phyloP scores from a whole-genome alignment of 2,888 invertebrate species.

The Mimas tiliae region DNA sequence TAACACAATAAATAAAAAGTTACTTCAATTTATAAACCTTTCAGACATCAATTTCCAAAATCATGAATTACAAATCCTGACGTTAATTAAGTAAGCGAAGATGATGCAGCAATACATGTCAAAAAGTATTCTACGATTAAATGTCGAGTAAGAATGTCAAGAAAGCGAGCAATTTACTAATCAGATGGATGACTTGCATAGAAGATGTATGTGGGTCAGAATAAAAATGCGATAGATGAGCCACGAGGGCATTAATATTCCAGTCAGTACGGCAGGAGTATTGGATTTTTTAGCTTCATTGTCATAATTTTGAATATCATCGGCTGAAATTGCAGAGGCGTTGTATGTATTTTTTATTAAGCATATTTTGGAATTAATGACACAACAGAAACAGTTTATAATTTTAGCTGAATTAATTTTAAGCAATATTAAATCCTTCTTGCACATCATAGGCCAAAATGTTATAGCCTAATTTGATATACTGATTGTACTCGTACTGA shows the following conservation, averaged over 20 bases:
- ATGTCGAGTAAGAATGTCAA: constrained; percentile 31
- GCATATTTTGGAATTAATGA: neutral
- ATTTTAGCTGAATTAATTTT: neutral
- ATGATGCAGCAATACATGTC: constrained; percentile 30
- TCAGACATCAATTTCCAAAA: neutral
- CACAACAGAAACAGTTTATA: neutral
- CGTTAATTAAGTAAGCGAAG: constrained; percentile 17
- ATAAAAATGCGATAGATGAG: neutral
- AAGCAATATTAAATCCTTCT: neutral
- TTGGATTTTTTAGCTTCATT: constrained; percentile 7
- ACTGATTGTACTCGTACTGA: too few relatives aligned
- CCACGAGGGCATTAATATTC: neutral
- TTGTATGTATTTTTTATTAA: neutral
- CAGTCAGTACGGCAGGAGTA: neutral
- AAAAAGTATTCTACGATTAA: constrained; percentile 42
- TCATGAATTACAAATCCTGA: constrained; percentile 15
- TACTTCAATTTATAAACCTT: constrained; percentile 1
- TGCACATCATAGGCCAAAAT: neutral
- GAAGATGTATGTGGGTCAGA: constrained; percentile 26
- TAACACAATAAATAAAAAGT: neutral
- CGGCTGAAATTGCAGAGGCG: neutral
- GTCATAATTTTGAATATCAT: constrained; percentile 7
- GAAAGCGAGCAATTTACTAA: constrained; percentile 43
- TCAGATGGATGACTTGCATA: constrained; percentile 42
- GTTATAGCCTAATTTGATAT: too few relatives aligned